Base-by-base conservation (phyloP, 1,140 invertebrate species). In the Drosophila neocordata region DNA sequence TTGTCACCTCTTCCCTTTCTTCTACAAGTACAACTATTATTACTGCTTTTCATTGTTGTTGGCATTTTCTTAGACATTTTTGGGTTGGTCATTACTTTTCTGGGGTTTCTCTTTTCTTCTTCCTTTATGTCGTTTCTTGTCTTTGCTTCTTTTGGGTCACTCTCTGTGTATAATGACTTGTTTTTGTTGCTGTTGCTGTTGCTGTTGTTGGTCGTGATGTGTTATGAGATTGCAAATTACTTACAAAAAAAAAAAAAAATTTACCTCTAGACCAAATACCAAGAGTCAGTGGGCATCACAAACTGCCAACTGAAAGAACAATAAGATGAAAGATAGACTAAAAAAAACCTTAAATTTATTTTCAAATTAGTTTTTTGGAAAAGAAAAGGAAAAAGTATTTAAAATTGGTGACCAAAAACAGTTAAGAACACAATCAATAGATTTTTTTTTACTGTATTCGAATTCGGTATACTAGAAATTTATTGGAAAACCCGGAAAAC, bases 161-260 rank as follows among this genome's bases (percentile, higher is more conserved):
- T 41, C 41, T 73, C 15, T 62, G 41, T 18, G 13, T 65, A 70
- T 85, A 89, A 89, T 89, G 79, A 78, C 59, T 74, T 73, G 52
- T 62, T 88, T 69, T 79, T 89, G 84, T 74, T 73, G 52, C 58
- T 88, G 72, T 79, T 89, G 84, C 77, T 75, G 66, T 78, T 77
- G 41, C 15, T 8, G 41, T 48, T 15, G 41, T 48, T 18, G 52
- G 68, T 89, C 77, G 85, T 89, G 84, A 89, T 85, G 69, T 84
- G 80, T 81, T 85, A 84, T 89, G 77, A 89, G 70, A 55, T 57
- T 72, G 55, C 75, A 89, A 70, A 85, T 76, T 58, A 74, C 78
- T 48, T 48, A 48, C 41, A 48, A 73, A 56, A 24, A 24, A 24
- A 24, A 24, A 24, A 24, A 24, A 24, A 24, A 31, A 35, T 18